Percentiles rank a stretch among this genome's conserved stretches.
phyloP scores from a whole-genome alignment of 2,797 vertebrate species.

The Moxostoma hubbsi region DNA sequence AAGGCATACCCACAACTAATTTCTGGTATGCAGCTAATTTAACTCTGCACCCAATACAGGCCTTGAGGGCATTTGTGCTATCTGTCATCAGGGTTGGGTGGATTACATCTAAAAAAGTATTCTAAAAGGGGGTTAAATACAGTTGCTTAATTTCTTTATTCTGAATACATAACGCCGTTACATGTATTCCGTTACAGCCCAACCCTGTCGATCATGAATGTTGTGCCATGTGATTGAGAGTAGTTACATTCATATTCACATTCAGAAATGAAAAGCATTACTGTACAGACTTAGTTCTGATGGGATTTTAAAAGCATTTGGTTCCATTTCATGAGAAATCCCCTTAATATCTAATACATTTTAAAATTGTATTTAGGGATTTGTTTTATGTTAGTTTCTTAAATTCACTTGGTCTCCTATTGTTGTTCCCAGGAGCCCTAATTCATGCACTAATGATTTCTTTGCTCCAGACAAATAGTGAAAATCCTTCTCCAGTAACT shows the following conservation, averaged over 20 bases:
- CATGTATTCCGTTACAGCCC: too few species aligned
- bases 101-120: too few species aligned
- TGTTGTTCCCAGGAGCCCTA: constrained; percentile 27
- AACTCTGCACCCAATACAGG: background rate
- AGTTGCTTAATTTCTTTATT: too few species aligned
- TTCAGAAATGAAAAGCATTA: background rate
- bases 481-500: constrained; percentile 28
- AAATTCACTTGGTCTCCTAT: constrained; percentile 33
- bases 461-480: constrained; percentile 45
- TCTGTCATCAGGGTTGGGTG: too few species aligned
- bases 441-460: constrained; percentile 33
- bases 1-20: background rate
- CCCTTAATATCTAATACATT: constrained; percentile 18
- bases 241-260: background rate
- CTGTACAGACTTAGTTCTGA: background rate
- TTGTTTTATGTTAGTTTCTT: constrained; percentile 52
- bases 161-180: too few species aligned
- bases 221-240: background rate
- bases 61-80: background rate
- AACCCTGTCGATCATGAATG: background rate
- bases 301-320: background rate
- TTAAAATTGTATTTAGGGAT: constrained; percentile 34
- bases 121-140: too few species aligned
- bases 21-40: background rate
- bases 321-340: constrained; percentile 31